Conservation (phyloP, 2,113 vertebrate genomes). For the Microtus ochrogaster region DNA sequence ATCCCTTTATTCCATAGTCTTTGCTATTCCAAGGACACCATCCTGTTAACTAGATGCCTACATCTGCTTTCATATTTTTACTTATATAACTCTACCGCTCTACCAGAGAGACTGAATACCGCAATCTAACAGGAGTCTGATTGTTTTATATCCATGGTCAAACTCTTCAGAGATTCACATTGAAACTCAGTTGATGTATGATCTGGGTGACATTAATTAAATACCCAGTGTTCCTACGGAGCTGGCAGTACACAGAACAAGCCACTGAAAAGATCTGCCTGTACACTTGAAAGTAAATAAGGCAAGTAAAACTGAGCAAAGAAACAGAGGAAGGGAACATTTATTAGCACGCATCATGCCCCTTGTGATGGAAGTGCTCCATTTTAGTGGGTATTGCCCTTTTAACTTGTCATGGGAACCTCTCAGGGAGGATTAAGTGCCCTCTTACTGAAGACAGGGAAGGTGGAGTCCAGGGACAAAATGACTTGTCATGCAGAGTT, state of each 20-base stretch:
- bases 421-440: background rate
- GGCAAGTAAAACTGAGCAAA: background rate
- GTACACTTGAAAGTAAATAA: background rate
- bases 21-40: background rate
- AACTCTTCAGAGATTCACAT: background rate
- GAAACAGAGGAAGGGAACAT: background rate
- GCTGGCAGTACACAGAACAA: background rate
- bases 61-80: fast-evolving
- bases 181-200: background rate
- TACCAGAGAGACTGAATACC: background rate
- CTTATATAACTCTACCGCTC: background rate
- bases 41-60: no score
- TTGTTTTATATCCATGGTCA: fast-evolving
- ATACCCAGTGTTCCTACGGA: background rate
- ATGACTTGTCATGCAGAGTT: background rate
- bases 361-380: background rate
- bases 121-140: background rate
- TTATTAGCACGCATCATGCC: background rate
- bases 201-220: constrained; percentile 10
- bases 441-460: background rate
- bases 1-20: background rate
- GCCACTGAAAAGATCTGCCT: background rate
- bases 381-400: background rate
- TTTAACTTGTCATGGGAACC: background rate
- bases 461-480: background rate